These are phyloP conservation scores for Pygocentrus nattereri DNA, from an alignment of 2,797 vertebrate species.

Conservation along the genomic window DNA sequence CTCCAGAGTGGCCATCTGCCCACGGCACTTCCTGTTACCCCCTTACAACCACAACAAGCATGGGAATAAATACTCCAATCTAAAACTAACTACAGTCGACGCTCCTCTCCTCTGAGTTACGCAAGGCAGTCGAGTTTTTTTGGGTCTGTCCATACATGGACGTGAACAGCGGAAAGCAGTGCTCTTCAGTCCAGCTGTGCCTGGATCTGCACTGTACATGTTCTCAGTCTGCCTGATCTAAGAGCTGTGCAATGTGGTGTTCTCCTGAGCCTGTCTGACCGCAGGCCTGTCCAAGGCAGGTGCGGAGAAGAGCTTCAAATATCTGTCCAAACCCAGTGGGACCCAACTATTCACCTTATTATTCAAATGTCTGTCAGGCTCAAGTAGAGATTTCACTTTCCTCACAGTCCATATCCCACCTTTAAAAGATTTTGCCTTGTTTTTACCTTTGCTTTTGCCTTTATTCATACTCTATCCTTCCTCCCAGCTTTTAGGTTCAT, in stretches of 20 bases:
- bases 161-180: background rate
- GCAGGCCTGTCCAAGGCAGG: background rate
- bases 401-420: too few species aligned
- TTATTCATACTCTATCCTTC: too few species aligned
- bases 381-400: too few species aligned
- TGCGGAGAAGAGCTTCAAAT: background rate
- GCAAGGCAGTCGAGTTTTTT: slow-evolving; percentile 15
- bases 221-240: background rate
- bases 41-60: slow-evolving; percentile 20
- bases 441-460: too few species aligned
- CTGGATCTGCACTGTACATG: background rate
- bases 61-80: slow-evolving; percentile 29
- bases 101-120: background rate
- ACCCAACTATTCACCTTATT: too few species aligned
- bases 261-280: background rate
- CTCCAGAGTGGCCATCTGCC: slow-evolving; percentile 9
- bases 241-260: background rate
- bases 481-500: too few species aligned
- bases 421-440: too few species aligned
- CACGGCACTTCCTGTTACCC: slow-evolving; percentile 13
- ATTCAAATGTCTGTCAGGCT: too few species aligned
- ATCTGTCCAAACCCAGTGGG: background rate
- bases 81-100: background rate
- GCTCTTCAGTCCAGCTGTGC: background rate
- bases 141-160: slow-evolving; percentile 25